Base-by-base conservation (phyloP, 1,140 invertebrate genomes). In the Dufourea novaeangliae region DNA sequence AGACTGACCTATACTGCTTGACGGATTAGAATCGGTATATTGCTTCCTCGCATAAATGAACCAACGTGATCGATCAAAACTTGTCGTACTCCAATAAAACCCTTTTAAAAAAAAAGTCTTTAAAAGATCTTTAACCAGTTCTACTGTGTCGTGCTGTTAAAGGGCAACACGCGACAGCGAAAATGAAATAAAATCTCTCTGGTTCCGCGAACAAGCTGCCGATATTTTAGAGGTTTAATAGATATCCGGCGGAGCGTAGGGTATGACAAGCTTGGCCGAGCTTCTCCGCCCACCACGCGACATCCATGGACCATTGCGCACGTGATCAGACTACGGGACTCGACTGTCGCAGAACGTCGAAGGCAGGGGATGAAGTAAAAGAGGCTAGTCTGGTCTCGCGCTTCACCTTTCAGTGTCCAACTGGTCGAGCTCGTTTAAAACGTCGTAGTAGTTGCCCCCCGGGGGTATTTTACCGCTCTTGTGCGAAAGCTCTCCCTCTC, bases 251-350 rank as follows among this genome's bases (percentile, higher is more conserved):
- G 3, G 8, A 10, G 25, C 25, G 56, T 1, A 27, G 56, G 61
- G 25, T 72, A 68, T 29, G 63, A 77, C 67, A 61, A 32, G 66
- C 39, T 39, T 32, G 34, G 54, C 34, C 27, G 32, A 52, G 56
- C 39, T 17, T 64, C 56, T 50, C 8, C 7, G 20, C 37, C 57
- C 20, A n/a, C 29, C 56, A 46, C 22, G 52, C 39, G 52, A 59
- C 20, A 56, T 72, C 37, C 29, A 7, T 46, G n/a, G 41, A 75
- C 50, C 27, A 74, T 73, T 29, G 32, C 8, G 75, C 52, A 61
- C 85, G 85, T 87, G 85, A 87, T 69, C 77, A 37, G 79, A 79
- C 63, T 87, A 25, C 44, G 20, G 25, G 50, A 52, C 17, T 29
- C 1, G 63, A 22, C 63, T 64, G 68, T 80, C 37, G 50, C 74